These are phyloP conservation scores for Neodiprion pinetum DNA, from an alignment of 1,140 invertebrate species.

Conservation along the genomic window DNA sequence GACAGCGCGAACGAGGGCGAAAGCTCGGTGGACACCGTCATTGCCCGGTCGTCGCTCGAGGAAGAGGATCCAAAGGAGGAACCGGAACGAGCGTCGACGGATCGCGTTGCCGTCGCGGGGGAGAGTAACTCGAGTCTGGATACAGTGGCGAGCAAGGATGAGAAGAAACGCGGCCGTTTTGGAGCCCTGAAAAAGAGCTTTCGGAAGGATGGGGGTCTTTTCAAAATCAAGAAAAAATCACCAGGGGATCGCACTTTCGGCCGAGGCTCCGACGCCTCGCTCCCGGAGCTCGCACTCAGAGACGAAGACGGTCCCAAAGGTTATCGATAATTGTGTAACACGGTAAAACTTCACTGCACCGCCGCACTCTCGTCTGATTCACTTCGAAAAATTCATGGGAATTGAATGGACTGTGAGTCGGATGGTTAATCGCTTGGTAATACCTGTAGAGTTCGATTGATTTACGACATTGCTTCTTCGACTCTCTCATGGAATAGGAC, in stretches of 20 bases:
- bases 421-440: neutral
- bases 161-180: conserved; percentile 51
- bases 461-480: too few relatives aligned
- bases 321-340: neutral
- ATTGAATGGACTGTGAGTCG: neutral
- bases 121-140: conserved; percentile 53
- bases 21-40: conserved; percentile 49
- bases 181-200: conserved; percentile 48
- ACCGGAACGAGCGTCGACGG: conserved; percentile 15
- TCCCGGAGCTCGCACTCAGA: neutral
- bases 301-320: neutral
- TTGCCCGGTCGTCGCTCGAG: conserved; percentile 47
- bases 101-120: conserved; percentile 37
- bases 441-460: neutral
- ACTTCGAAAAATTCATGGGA: neutral
- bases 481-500: too few relatives aligned
- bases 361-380: neutral
- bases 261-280: neutral
- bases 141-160: conserved; percentile 37
- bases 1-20: conserved; percentile 43
- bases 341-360: neutral
- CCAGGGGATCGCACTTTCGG: neutral
- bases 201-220: conserved; percentile 46
- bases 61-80: conserved; percentile 37
- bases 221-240: conserved; percentile 44